phyloP scores from a whole-genome alignment of 2,797 vertebrate genomes.

The Taenioides sp. region DNA sequence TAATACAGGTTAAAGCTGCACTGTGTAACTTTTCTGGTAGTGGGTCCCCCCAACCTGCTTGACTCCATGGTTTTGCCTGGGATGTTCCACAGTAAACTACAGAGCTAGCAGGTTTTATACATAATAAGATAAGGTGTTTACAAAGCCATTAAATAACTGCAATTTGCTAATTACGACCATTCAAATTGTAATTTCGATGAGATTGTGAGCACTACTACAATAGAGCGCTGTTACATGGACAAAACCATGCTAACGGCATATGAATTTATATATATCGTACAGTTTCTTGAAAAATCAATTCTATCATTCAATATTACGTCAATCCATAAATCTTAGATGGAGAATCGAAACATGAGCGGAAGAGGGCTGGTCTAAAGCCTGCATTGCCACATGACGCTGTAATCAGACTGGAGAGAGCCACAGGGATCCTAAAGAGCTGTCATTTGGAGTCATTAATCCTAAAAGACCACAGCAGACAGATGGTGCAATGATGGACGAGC shows the following conservation, averaged over 20 bases:
- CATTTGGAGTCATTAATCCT: constrained; percentile 74
- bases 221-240: too few relatives aligned
- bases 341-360: neutral
- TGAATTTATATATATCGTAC: neutral
- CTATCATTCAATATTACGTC: neutral
- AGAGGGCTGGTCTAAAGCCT: constrained; percentile 14
- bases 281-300: neutral
- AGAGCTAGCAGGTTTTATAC: too few relatives aligned
- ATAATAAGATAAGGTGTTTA: too few relatives aligned
- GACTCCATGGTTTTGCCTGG: too few relatives aligned
- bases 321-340: neutral
- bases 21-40: too few relatives aligned
- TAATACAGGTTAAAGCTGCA: neutral
- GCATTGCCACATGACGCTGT: constrained; percentile 55
- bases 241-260: neutral
- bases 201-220: too few relatives aligned
- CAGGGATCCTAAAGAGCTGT: constrained; percentile 67
- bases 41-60: too few relatives aligned
- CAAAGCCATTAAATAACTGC: too few relatives aligned
- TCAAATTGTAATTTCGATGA: too few relatives aligned
- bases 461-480: constrained; percentile 73
- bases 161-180: too few relatives aligned
- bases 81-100: neutral
- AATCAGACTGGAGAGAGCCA: constrained; percentile 54
- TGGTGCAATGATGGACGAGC: constrained; percentile 73